Conservation (phyloP, 1,140 invertebrate species). For the Macrobrachium rosenbergii region DNA sequence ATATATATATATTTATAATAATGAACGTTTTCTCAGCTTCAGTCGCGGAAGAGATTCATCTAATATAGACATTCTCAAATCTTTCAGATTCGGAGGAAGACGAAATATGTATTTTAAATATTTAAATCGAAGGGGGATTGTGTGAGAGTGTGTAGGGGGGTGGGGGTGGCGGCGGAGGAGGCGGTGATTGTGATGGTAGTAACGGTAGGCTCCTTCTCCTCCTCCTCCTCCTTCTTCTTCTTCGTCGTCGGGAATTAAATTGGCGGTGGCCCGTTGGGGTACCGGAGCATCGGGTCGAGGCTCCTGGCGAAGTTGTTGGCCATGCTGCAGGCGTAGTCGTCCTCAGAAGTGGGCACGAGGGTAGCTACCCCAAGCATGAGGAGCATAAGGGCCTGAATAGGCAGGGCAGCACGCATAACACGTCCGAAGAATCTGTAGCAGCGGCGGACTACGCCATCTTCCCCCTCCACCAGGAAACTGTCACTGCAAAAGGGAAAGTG, state of each 20-base stretch:
- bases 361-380: slow-evolving; percentile 89
- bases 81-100: not conserved
- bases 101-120: not conserved
- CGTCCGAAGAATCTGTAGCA: slow-evolving; percentile 87
- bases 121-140: not conserved
- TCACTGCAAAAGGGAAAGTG: slow-evolving; percentile 26
- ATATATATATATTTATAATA: too few species aligned
- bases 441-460: slow-evolving; percentile 78
- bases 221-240: too few species aligned
- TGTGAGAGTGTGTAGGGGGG: not conserved
- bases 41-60: not conserved
- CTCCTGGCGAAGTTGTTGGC: slow-evolving; percentile 80
- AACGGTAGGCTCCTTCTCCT: not conserved
- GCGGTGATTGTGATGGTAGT: not conserved
- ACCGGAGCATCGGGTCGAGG: slow-evolving; percentile 87
- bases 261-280: slow-evolving; percentile 90
- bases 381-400: slow-evolving; percentile 84
- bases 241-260: too few species aligned
- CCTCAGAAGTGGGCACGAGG: slow-evolving; percentile 86
- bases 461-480: slow-evolving; percentile 70
- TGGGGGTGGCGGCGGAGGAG: slow-evolving; percentile 14
- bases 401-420: slow-evolving; percentile 89
- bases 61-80: too few species aligned
- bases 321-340: slow-evolving; percentile 87
- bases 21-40: not conserved